phyloP scores from a whole-genome alignment of 2,888 invertebrate genomes.

The Himalopsyche tibetana region DNA sequence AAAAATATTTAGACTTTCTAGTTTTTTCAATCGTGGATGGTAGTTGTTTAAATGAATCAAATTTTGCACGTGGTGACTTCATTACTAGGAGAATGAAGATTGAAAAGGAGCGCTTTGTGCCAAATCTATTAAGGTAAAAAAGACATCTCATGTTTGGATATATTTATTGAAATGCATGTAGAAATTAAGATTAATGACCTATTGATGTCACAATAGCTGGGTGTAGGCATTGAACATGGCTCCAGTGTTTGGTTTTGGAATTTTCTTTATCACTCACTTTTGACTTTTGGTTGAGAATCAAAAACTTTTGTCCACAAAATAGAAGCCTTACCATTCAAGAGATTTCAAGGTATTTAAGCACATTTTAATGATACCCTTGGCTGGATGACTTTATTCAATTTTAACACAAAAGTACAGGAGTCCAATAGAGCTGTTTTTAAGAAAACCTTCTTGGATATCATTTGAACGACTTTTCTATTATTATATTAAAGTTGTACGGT shows the following conservation, averaged over 20 bases:
- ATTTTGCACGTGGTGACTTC: conserved; percentile 61
- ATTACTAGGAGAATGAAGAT: conserved; percentile 55
- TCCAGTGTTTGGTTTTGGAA: conserved; percentile 18
- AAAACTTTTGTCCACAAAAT: conserved; percentile 29
- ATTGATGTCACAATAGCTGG: conserved; percentile 54
- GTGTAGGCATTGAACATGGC: conserved; percentile 11
- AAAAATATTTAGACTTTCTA: not conserved
- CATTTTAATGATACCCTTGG: conserved; percentile 28
- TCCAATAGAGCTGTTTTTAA: not conserved
- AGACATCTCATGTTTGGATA: conserved; percentile 39
- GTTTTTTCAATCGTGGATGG: conserved; percentile 14
- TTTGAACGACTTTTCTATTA: no score
- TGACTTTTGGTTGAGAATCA: conserved; percentile 27
- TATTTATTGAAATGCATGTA: conserved; percentile 53
- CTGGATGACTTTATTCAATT: not conserved
- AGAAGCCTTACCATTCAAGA: not conserved
- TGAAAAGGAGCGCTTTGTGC: conserved; percentile 47
- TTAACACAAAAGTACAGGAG: not conserved
- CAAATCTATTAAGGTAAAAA: conserved; percentile 45
- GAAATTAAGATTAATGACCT: conserved; percentile 62
- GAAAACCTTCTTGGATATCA: not conserved
- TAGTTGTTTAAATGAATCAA: conserved; percentile 44
- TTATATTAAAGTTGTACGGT: no score
- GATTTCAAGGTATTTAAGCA: conserved; percentile 37
- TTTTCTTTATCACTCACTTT: conserved; percentile 23